Evolutionary conservation across 2,888 invertebrate species (phyloP).

Genomic region (Dioctria linearis): DNA sequence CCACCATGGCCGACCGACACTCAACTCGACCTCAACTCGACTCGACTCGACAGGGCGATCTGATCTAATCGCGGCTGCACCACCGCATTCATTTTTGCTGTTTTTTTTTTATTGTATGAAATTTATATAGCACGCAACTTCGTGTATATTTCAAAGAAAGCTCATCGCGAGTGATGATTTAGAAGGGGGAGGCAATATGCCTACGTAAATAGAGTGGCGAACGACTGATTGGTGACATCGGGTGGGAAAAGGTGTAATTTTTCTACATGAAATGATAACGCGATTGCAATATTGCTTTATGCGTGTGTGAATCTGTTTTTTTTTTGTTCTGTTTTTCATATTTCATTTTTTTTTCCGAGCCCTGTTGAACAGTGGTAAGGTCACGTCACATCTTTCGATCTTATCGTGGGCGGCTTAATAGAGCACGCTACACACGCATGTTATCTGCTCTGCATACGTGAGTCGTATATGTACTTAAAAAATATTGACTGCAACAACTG

Average conservation of each 20-base stretch:
- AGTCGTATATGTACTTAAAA: neutral
- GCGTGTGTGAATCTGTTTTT: neutral
- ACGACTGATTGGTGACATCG: neutral
- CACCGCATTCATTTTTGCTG: too few relatives aligned
- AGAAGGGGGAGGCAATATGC: too few relatives aligned
- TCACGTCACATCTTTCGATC: constrained; percentile 33
- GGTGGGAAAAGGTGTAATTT: constrained; percentile 27
- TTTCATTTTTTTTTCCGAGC: neutral
- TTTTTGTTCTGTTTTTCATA: neutral
- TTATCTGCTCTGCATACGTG: constrained; percentile 17
- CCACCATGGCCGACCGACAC: too few relatives aligned
- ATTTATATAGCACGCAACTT: constrained; percentile 6
- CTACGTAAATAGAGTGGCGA: too few relatives aligned
- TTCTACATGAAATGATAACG: neutral
- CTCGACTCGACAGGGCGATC: neutral
- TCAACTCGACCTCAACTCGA: too few relatives aligned
- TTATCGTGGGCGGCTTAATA: constrained; percentile 39
- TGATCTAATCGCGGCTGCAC: neutral
- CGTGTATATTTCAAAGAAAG: constrained; percentile 21
- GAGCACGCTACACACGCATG: constrained; percentile 43
- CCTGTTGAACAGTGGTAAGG: neutral
- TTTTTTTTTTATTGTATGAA: too few relatives aligned
- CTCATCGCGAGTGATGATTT: neutral
- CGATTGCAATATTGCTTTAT: neutral
- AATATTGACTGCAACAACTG: neutral